Evolutionary conservation across 2,113 vertebrate species (phyloP).

Genomic region (Salvelinus alpinus): DNA sequence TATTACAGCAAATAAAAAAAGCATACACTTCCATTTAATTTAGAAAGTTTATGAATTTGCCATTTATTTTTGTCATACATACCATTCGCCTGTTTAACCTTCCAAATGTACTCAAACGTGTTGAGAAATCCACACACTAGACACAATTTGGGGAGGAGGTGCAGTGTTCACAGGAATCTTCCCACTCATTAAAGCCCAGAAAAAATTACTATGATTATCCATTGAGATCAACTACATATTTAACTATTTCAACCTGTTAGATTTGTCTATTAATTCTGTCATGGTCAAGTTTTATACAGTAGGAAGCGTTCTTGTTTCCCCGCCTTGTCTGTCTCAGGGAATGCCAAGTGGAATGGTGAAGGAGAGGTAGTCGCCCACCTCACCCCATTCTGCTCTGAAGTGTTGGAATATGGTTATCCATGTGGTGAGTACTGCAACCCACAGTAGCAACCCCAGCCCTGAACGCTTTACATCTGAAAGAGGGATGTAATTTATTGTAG

Average conservation of each 20-base stretch:
- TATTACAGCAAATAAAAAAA: not conserved
- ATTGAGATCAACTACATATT: not conserved
- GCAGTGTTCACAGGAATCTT: not conserved
- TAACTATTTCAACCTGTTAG: not conserved
- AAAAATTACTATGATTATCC: not conserved
- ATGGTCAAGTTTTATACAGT: not conserved
- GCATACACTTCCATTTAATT: slow-evolving; percentile 53
- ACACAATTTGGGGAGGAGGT: not conserved
- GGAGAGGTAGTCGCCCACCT: slow-evolving; percentile 85
- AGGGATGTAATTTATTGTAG: not conserved
- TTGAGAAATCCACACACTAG: not conserved
- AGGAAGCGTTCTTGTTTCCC: slow-evolving; percentile 53
- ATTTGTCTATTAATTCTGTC: not conserved
- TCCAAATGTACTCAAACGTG: slow-evolving; percentile 20
- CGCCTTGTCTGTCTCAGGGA: slow-evolving; percentile 55
- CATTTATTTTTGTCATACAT: slow-evolving; percentile 43
- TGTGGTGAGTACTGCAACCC: slow-evolving; percentile 84
- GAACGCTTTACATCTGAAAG: slow-evolving; percentile 86
- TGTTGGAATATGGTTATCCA: slow-evolving; percentile 90
- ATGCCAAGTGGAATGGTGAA: slow-evolving; percentile 89
- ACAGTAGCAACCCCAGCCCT: slow-evolving; percentile 82
- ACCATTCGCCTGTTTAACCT: not conserved
- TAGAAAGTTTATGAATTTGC: not conserved
- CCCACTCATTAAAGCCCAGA: not conserved
- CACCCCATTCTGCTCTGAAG: slow-evolving; percentile 85